A percentile compares a stretch with the other conserved stretches of the same genome.
These are phyloP conservation scores for Sitta europaea DNA, from an alignment of 2,113 vertebrate species.

Conservation along the genomic window DNA sequence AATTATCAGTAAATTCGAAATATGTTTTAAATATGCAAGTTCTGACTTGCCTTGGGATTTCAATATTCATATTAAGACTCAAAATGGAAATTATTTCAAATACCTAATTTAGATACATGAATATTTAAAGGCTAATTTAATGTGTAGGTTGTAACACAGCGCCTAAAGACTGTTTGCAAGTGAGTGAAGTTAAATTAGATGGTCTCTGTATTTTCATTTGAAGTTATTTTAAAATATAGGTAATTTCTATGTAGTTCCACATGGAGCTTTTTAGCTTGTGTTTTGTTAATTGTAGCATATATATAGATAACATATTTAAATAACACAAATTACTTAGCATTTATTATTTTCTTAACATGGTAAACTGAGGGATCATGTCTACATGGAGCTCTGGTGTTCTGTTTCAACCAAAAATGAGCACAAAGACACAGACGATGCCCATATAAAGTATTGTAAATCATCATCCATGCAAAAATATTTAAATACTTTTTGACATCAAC, in stretches of 20 bases:
- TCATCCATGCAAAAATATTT: background rate
- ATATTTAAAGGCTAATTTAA: conserved; percentile 47
- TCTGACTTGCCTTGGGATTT: background rate
- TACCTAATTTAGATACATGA: conserved; percentile 41
- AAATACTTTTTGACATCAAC: background rate
- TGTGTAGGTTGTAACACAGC: background rate
- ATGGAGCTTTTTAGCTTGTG: background rate
- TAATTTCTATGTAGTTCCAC: background rate
- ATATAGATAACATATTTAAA: background rate
- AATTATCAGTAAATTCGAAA: background rate
- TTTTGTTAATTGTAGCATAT: background rate
- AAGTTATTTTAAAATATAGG: background rate
- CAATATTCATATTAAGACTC: conserved; percentile 3
- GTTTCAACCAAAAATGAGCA: background rate
- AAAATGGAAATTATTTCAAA: conserved; percentile 45
- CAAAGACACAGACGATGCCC: background rate
- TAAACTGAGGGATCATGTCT: background rate
- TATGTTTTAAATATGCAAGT: background rate
- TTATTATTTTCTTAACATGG: background rate
- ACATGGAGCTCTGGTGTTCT: background rate
- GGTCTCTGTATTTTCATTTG: background rate
- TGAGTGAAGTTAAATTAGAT: conserved; percentile 14
- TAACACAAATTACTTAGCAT: background rate
- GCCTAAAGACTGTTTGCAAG: conserved; percentile 19
- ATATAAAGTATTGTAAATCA: background rate